These are phyloP conservation scores for Daubentonia madagascariensis DNA, from an alignment of 2,113 vertebrate species.

Conservation along the genomic window DNA sequence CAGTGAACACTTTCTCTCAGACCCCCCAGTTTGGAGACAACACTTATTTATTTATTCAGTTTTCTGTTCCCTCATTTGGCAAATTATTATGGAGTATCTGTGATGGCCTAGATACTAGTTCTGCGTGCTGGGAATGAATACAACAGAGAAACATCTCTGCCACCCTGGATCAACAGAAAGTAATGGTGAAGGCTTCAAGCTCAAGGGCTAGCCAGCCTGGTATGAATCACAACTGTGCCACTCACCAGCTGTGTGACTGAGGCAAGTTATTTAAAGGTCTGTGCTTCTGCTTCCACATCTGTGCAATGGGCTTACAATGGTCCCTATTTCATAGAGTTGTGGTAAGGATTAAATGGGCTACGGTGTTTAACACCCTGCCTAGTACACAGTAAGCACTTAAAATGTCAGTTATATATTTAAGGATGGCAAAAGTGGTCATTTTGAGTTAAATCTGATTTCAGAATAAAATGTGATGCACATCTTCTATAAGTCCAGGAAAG, in stretches of 20 bases:
- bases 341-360: background rate
- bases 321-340: background rate
- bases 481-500: background rate
- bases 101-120: background rate
- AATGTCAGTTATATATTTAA: background rate
- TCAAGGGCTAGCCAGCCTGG: background rate
- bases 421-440: background rate
- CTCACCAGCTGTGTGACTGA: background rate
- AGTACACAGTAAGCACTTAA: no score
- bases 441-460: background rate
- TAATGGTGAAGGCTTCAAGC: background rate
- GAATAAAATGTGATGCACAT: background rate
- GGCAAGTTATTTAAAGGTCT: background rate
- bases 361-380: background rate
- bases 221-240: accelerated
- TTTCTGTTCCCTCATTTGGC: background rate
- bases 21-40: background rate
- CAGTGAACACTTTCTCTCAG: background rate
- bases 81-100: background rate
- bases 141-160: background rate
- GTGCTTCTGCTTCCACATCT: background rate
- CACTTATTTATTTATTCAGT: background rate
- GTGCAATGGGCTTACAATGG: background rate
- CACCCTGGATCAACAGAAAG: background rate
- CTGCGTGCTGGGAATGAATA: background rate